A percentile compares a stretch with the other conserved stretches of the same genome.
phyloP scores from a whole-genome alignment of 2,888 invertebrate genomes.

The Spodoptera exigua region DNA sequence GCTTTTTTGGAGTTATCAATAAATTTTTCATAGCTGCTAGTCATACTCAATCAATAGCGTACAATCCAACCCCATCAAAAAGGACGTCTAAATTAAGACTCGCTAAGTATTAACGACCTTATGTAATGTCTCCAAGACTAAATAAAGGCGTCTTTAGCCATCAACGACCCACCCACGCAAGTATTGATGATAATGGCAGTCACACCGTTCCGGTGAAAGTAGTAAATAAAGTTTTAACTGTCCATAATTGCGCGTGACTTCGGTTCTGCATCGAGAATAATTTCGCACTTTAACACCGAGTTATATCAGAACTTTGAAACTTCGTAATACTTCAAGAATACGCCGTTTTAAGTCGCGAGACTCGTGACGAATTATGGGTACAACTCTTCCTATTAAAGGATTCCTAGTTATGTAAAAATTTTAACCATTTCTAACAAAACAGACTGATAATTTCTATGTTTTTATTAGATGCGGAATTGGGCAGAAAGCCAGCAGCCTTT shows the following conservation, averaged over 20 bases:
- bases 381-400: too few species aligned
- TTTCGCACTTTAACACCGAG: constrained; percentile 13
- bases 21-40: too few species aligned
- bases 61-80: too few species aligned
- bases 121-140: constrained; percentile 10
- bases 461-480: too few species aligned
- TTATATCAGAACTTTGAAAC: constrained; percentile 25
- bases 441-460: too few species aligned
- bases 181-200: constrained; percentile 29
- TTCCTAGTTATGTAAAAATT: too few species aligned
- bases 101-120: not conserved
- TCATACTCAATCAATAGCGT: too few species aligned
- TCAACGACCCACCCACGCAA: constrained; percentile 24
- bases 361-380: too few species aligned
- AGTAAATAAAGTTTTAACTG: constrained; percentile 38
- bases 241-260: constrained; percentile 20
- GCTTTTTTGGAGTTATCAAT: too few species aligned
- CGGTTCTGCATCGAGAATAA: constrained; percentile 23
- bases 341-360: not conserved
- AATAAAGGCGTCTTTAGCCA: constrained; percentile 18
- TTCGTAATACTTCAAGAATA: constrained; percentile 4
- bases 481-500: too few species aligned
- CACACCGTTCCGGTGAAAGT: constrained; percentile 10
- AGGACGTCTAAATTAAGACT: too few species aligned
- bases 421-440: too few species aligned